Conservation (phyloP, 2,888 invertebrate genomes). For the Morpho helenor region DNA sequence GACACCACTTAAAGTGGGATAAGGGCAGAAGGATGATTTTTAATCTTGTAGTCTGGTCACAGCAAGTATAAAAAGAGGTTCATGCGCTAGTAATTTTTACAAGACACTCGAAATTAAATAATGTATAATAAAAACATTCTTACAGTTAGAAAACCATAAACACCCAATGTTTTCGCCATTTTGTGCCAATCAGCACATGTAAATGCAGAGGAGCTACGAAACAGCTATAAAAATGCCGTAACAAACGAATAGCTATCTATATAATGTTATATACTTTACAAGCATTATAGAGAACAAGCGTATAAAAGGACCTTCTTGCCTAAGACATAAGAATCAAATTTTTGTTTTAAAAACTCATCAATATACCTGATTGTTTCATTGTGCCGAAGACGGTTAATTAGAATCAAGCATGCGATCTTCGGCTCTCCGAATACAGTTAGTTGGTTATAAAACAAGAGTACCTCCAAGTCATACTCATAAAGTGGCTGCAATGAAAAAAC, state of each 20-base stretch:
- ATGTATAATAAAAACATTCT: conserved; percentile 3
- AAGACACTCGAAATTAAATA: not conserved
- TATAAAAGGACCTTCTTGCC: conserved; percentile 7
- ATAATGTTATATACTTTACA: conserved; percentile 34
- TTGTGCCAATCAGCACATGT: conserved; percentile 18
- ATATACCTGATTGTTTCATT: conserved; percentile 34
- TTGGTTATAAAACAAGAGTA: conserved; percentile 52
- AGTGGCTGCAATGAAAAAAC: conserved; percentile 68
- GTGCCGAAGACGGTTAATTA: conserved; percentile 69
- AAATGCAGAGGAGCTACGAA: conserved; percentile 22
- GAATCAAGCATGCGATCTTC: conserved; percentile 66
- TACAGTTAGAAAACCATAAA: conserved; percentile 15
- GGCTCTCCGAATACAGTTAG: conserved; percentile 54
- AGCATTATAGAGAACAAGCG: not conserved
- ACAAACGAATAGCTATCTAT: conserved; percentile 51
- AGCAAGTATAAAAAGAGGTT: no score
- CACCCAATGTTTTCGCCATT: conserved; percentile 19
- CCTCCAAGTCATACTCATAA: conserved; percentile 64
- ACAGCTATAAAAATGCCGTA: conserved; percentile 38
- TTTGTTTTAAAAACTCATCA: conserved; percentile 26
- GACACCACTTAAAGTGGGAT: no score
- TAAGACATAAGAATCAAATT: conserved; percentile 11
- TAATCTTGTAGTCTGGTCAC: no score
- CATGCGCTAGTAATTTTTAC: not conserved
- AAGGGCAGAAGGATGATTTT: no score